Evolutionary conservation across 2,113 vertebrate species (phyloP), one percentile per base, ranked within the genome.

Genomic region (Rafetus swinhoei): DNA sequence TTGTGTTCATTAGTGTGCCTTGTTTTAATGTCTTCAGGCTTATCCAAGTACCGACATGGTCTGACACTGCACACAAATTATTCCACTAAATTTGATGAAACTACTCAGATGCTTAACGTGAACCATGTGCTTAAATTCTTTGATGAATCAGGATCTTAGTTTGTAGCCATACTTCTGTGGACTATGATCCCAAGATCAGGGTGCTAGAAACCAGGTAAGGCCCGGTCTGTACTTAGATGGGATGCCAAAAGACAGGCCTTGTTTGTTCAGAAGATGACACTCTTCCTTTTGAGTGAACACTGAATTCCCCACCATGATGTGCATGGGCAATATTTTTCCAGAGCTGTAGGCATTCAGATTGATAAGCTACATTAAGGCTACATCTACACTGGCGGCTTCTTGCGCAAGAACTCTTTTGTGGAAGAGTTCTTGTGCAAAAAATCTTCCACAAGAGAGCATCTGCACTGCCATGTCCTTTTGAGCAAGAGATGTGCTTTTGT

Each of bases 201-300:
- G 22, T 94, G 55, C 54, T 14, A 62, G 79, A 95, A 87, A 86
- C 84, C 45, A 11, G 72, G 39, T 39, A 22, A 74, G 22, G 35
- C 72, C 35, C 93, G 90, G 93, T 89, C 6, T 72, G 22, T 84
- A 2, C 89, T 93, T 86, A 81, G 79, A 65, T 94, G 82, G 93
- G 53, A 18, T 32, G 80, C 39, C 45, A 53, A 86, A 89, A 87
- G 27, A 76, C 84, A 84, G 9, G 89, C 76, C 57, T 45, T 7
- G 3, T 76, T 86, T 81, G 87, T 79, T 29, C 86, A 12, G 50
- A 93, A 82, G 76, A 56, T 74, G 82, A 29, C 84, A 12, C 65
- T 86, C 45, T 88, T 85, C 81, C 15, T 88, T 65, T 81, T 65
- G 87, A 95, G 56, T 82, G 53, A 89, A 65, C 39, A 12, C 35